A percentile compares a stretch with the other conserved stretches of the same genome.
Conservation (phyloP, 2,888 invertebrate species). For the Drosophila rubida region DNA sequence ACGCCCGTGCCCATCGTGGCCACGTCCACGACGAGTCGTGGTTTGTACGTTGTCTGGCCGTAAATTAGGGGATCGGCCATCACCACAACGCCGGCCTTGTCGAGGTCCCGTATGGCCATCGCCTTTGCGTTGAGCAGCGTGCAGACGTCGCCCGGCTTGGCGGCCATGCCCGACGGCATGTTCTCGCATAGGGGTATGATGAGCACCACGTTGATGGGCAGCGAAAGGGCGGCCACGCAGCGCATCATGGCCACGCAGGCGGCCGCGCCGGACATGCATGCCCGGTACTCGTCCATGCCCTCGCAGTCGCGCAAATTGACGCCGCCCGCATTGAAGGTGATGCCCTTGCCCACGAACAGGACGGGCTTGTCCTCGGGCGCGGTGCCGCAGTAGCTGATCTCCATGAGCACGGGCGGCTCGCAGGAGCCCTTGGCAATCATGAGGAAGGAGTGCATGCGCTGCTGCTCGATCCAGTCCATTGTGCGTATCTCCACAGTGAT, state of each 20-base stretch:
- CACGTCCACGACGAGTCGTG: slow-evolving; percentile 86
- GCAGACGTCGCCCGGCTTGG: slow-evolving; percentile 86
- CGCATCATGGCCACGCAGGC: slow-evolving; percentile 86
- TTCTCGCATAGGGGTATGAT: slow-evolving; percentile 85
- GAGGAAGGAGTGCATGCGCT: slow-evolving; percentile 86
- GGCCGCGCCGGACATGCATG: slow-evolving; percentile 88
- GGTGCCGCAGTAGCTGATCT: slow-evolving; percentile 86
- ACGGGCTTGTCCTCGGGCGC: slow-evolving; percentile 85
- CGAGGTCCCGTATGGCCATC: slow-evolving; percentile 85
- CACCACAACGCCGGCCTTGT: slow-evolving; percentile 91
- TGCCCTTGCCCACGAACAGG: slow-evolving; percentile 86
- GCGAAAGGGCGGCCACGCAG: slow-evolving; percentile 85
- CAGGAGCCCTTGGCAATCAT: slow-evolving; percentile 84
- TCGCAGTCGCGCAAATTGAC: slow-evolving; percentile 69
- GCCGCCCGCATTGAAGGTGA: slow-evolving; percentile 86
- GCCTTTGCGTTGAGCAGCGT: slow-evolving; percentile 86
- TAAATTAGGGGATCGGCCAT: slow-evolving; percentile 93
- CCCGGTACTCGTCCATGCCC: slow-evolving; percentile 83
- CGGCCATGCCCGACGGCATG: slow-evolving; percentile 87
- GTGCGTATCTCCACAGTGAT: slow-evolving; percentile 85
- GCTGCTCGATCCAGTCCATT: slow-evolving; percentile 87
- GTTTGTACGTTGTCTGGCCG: slow-evolving; percentile 88
- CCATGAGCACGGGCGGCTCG: slow-evolving; percentile 87
- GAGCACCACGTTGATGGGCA: slow-evolving; percentile 86
- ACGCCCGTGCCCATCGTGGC: slow-evolving; percentile 86